Evolutionary conservation across 2,797 vertebrate genomes (phyloP).

Genomic region (Salarias fasciatus): DNA sequence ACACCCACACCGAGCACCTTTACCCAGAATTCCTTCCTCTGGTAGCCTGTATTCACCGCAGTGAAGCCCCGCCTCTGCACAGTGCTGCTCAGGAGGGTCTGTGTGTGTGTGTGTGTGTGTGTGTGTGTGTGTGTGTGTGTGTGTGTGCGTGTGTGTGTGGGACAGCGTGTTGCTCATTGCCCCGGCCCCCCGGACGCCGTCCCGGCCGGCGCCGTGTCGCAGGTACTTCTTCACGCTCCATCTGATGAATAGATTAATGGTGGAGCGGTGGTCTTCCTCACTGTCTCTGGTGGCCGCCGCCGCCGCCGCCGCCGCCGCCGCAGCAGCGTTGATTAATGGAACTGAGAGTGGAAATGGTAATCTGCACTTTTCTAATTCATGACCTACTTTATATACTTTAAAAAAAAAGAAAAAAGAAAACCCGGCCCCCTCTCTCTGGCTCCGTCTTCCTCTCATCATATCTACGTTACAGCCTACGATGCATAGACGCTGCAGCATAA

Average conservation of each 20-base stretch:
- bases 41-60: too few species aligned
- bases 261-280: conserved; percentile 73
- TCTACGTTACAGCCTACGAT: conserved; percentile 56
- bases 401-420: conserved; percentile 2
- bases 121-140: too few species aligned
- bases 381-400: conserved; percentile 82
- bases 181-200: conserved; percentile 14
- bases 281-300: conserved; percentile 82
- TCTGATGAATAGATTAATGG: conserved; percentile 84
- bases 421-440: conserved; percentile 41
- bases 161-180: conserved; percentile 29
- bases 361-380: conserved; percentile 79
- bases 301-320: too few species aligned
- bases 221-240: conserved; percentile 67
- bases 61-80: too few species aligned
- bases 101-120: too few species aligned
- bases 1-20: too few species aligned
- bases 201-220: conserved; percentile 30
- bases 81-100: too few species aligned
- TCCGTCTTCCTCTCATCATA: conserved; percentile 52
- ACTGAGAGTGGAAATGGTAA: conserved; percentile 74
- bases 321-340: conserved; percentile 79
- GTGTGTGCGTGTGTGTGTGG: too few species aligned
- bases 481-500: conserved; percentile 50
- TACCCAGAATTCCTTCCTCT: too few species aligned